Conservation (phyloP, 2,888 invertebrate species). For the Leptinotarsa haldemani region DNA sequence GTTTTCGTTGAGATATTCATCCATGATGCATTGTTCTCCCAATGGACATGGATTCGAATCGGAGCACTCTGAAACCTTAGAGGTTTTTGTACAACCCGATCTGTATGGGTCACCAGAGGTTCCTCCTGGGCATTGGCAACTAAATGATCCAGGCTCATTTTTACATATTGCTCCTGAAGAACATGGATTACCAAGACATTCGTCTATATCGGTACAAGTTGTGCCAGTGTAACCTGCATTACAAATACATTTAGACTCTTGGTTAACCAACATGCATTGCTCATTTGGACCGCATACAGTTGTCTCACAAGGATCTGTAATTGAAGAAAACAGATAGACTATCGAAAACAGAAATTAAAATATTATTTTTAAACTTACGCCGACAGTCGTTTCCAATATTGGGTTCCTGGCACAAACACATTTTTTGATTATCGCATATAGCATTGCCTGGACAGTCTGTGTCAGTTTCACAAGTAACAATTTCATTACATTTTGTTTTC, state of each 20-base stretch:
- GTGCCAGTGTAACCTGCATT: conserved; percentile 77
- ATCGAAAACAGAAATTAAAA: conserved; percentile 14
- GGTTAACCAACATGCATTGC: conserved; percentile 87
- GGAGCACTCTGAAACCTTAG: conserved; percentile 77
- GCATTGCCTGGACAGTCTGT: conserved; percentile 91
- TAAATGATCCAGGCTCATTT: conserved; percentile 87
- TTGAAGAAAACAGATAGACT: conserved; percentile 21
- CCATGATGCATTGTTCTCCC: conserved; percentile 87
- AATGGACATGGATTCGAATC: conserved; percentile 81
- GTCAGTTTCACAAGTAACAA: conserved; percentile 80
- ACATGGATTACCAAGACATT: conserved; percentile 86
- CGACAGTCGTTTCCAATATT: conserved; percentile 92
- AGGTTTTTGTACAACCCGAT: conserved; percentile 78
- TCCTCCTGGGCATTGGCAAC: conserved; percentile 89
- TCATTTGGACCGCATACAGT: conserved; percentile 87
- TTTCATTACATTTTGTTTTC: conserved; percentile 82
- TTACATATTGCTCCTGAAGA: conserved; percentile 87
- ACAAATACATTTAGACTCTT: conserved; percentile 86
- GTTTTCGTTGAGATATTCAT: conserved; percentile 78
- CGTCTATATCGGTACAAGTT: conserved; percentile 90
- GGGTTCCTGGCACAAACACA: conserved; percentile 90
- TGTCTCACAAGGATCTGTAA: conserved; percentile 89
- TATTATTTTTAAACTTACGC: conserved; percentile 73
- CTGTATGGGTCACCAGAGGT: conserved; percentile 84
- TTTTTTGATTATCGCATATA: conserved; percentile 80